A percentile compares a stretch with the other conserved stretches of the same genome.
These are phyloP conservation scores for Ischnus inquisitorius DNA, from an alignment of 2,888 invertebrate genomes.

Conservation along the genomic window DNA sequence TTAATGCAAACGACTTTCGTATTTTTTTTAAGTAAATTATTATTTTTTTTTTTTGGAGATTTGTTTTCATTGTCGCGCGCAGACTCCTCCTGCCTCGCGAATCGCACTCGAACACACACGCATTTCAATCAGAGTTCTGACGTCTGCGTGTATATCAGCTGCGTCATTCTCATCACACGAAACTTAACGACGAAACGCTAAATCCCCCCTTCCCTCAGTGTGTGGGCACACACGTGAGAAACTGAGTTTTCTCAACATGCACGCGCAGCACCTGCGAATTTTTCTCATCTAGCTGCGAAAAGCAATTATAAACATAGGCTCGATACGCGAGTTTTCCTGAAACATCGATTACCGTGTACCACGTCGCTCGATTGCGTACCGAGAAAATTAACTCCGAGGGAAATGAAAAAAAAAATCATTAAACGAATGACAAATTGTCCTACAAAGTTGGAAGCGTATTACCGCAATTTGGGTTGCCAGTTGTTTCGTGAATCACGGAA, in stretches of 20 bases:
- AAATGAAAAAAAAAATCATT: not conserved
- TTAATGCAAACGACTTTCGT: not conserved
- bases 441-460: not conserved
- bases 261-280: not conserved
- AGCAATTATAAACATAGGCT: not conserved
- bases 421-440: not conserved
- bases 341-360: not conserved
- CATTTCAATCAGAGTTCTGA: not conserved
- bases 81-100: not conserved
- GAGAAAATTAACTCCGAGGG: not conserved
- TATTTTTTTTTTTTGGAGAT: constrained; percentile 12
- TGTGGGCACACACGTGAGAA: not conserved
- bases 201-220: not conserved
- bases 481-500: not conserved
- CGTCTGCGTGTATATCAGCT: not conserved
- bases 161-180: not conserved
- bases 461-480: not conserved
- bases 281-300: not conserved
- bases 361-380: not conserved
- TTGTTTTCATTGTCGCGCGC: constrained; percentile 10
- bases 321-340: not conserved
- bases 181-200: not conserved
- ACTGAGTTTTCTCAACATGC: not conserved
- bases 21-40: too few relatives aligned
- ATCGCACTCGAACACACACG: not conserved